Percentiles rank a stretch among this genome's conserved stretches.
Evolutionary conservation across 1,140 invertebrate genomes (phyloP).

Genomic region (Calephelis nemesis): DNA sequence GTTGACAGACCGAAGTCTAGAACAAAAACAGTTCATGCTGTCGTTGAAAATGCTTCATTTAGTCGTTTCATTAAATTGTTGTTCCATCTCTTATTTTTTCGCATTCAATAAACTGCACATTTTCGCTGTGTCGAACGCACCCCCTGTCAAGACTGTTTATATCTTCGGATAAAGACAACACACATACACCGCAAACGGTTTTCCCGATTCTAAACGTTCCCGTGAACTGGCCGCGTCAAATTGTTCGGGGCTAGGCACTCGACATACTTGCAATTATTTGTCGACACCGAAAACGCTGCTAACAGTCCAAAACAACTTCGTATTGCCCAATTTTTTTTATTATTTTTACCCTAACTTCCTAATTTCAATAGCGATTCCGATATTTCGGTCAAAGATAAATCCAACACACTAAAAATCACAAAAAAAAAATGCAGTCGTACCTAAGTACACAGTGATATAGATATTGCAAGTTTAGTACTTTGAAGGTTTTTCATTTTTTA

Average conservation of each 20-base stretch:
- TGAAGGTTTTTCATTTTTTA: too few species aligned
- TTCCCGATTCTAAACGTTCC: constrained; percentile 18
- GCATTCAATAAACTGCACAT: constrained; percentile 39
- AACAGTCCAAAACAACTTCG: too few species aligned
- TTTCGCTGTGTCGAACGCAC: constrained; percentile 30
- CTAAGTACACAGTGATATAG: too few species aligned
- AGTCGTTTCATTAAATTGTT: background rate
- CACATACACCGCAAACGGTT: constrained; percentile 21
- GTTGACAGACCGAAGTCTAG: background rate
- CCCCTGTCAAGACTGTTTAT: constrained; percentile 43
- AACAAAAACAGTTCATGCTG: too few species aligned
- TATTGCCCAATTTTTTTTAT: too few species aligned
- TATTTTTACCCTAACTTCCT: too few species aligned
- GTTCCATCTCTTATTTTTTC: constrained; percentile 5
- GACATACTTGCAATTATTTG: background rate
- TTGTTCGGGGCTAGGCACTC: background rate
- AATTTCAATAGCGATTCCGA: too few species aligned
- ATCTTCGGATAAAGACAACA: constrained; percentile 44
- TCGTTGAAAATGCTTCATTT: background rate
- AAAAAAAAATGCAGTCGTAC: too few species aligned
- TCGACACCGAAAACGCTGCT: too few species aligned
- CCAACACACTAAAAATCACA: too few species aligned
- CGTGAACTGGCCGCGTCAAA: constrained; percentile 22
- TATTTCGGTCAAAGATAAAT: too few species aligned
- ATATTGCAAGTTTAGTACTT: too few species aligned